Conservation (phyloP, 2,113 vertebrate genomes). For the Stercorarius parasiticus region DNA sequence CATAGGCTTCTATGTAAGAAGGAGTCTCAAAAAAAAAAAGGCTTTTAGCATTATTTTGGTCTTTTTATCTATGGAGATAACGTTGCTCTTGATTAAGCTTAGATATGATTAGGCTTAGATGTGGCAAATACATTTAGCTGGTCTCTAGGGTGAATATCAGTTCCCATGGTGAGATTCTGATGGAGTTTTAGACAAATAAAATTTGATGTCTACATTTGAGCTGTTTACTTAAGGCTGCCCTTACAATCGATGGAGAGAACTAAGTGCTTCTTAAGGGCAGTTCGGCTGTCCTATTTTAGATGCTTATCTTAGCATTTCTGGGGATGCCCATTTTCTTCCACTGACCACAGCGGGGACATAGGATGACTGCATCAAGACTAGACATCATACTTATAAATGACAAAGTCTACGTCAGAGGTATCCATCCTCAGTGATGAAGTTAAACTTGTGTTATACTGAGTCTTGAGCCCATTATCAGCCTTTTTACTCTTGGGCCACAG, state of each 20-base stretch:
- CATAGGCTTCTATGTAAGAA: background rate
- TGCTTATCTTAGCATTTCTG: background rate
- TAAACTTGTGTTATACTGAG: background rate
- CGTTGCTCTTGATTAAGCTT: background rate
- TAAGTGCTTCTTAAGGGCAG: background rate
- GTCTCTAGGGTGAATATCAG: background rate
- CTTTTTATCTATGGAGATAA: background rate
- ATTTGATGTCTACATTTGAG: background rate
- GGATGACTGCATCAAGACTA: background rate
- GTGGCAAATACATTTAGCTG: background rate
- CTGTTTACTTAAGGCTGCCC: background rate
- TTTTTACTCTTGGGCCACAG: background rate
- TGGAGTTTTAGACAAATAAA: background rate
- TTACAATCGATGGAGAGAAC: background rate
- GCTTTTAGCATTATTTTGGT: background rate
- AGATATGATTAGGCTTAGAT: background rate
- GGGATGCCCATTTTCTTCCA: background rate
- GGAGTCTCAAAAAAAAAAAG: background rate
- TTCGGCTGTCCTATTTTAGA: background rate
- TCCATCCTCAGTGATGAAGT: background rate
- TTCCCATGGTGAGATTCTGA: background rate
- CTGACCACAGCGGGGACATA: background rate
- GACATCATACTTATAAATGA: background rate
- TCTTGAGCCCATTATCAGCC: background rate
- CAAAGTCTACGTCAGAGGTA: background rate